Percentiles rank a stretch among this genome's conserved stretches.
These are phyloP conservation scores for Amblyraja radiata DNA, from an alignment of 2,797 vertebrate species.

Conservation along the genomic window DNA sequence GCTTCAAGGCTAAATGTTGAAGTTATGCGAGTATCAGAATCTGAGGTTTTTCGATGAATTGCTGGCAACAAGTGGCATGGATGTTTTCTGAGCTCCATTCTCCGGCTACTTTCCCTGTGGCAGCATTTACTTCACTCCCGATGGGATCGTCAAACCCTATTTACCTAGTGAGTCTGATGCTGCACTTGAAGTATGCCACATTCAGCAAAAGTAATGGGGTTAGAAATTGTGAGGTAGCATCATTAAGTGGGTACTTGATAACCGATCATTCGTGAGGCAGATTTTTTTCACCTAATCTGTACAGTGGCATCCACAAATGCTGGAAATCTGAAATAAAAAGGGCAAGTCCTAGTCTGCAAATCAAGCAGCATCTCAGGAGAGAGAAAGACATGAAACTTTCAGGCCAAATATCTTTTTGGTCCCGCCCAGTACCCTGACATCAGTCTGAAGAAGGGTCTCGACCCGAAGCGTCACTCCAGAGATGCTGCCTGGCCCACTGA, in stretches of 20 bases:
- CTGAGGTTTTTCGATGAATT: not conserved
- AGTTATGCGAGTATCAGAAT: not conserved
- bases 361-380: too few species aligned
- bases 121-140: not conserved
- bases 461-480: too few species aligned
- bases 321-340: too few species aligned
- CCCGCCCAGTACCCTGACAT: too few species aligned
- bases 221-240: not conserved
- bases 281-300: not conserved
- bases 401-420: too few species aligned
- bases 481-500: too few species aligned
- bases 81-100: not conserved
- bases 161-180: not conserved
- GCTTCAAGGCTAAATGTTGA: not conserved
- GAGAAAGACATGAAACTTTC: too few species aligned
- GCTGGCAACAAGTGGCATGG: not conserved
- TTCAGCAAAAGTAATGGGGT: not conserved
- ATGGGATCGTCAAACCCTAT: not conserved
- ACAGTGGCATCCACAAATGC: not conserved
- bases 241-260: not conserved
- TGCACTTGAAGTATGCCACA: not conserved
- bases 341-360: too few species aligned
- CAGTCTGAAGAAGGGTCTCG: too few species aligned
- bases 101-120: too few species aligned
- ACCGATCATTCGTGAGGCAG: not conserved